Base-by-base conservation (phyloP, 2,797 vertebrate genomes). In the Helicolenus hilgendorfi region DNA sequence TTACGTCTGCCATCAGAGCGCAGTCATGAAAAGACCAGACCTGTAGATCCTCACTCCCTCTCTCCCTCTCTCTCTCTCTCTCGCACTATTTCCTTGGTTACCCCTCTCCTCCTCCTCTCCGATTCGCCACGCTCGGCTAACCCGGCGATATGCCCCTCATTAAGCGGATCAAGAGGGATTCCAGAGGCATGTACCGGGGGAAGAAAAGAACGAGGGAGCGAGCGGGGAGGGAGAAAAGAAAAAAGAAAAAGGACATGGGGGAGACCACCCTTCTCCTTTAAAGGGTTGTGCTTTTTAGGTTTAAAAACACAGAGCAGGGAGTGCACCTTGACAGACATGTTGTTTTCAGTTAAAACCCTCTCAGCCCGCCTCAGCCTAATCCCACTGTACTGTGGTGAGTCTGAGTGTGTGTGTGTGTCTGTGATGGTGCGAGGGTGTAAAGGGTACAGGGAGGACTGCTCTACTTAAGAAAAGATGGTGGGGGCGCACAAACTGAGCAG, bases 121-220 rank as follows among this genome's bases (percentile, higher is more conserved):
- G 75, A 91, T 96, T 96, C 89, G 82, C 94, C 91, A 97, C 93
- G 96, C 96, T 96, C 80, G 85, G 94, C 96, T 96, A 93, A 94
- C 93, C 95, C 79, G 81, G 89, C 83, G 96, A 97, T 96, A 97
- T 97, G 95, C 95, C 97, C 95, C 97, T 97, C 97, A 97, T 98
- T 98, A 98, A 94, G 95, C 88, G 88, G 95, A 93, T 97, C 95
- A 96, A 94, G 97, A 95, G 92, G 93, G 95, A 95, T 96, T 97
- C 95, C 94, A 95, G 94, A 95, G 96, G 96, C 94, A 96, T 97
- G 96, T 94, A 95, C 91, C 26, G 49, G 89, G 92, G 84, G 89
- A 89, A 91, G 89, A 92, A 94, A 91, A 94, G 89, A 94, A 91
- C 75, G 74, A 85, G 86, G 77, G 82, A 92, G 80, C 67, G 86